Evolutionary conservation across 1,140 invertebrate genomes (phyloP).

Genomic region (Euura saliciscinereae): DNA sequence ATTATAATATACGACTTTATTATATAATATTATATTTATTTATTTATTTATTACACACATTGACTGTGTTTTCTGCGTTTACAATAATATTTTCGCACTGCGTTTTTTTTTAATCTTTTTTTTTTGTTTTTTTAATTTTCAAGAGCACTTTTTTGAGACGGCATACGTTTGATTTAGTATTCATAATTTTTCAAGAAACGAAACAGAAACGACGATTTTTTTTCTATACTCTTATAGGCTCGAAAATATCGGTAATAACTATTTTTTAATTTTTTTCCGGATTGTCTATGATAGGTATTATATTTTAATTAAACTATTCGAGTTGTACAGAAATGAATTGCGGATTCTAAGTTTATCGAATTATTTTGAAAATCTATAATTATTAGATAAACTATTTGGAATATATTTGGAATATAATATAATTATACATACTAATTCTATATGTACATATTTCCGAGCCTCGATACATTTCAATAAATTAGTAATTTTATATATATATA

Average conservation of each 20-base stretch:
- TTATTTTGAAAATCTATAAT: no score
- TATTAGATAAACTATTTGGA: no score
- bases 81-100: neutral
- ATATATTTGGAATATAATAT: no score
- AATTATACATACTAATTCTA: neutral
- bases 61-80: neutral
- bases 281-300: no score
- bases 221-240: neutral
- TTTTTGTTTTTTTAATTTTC: conserved; percentile 28
- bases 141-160: conserved; percentile 56
- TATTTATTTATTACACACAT: no score
- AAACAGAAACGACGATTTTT: neutral
- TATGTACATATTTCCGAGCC: conserved; percentile 24
- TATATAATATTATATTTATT: no score
- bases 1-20: no score
- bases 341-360: no score
- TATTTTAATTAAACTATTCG: no score
- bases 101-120: neutral
- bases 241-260: neutral
- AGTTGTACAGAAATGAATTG: no score
- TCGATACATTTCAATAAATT: conserved; percentile 14
- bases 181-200: conserved; percentile 3
- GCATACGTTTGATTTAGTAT: conserved; percentile 36
- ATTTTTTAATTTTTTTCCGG: neutral
- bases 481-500: neutral